Evolutionary conservation across 2,888 invertebrate genomes (phyloP).

Genomic region (Pammene aurita): DNA sequence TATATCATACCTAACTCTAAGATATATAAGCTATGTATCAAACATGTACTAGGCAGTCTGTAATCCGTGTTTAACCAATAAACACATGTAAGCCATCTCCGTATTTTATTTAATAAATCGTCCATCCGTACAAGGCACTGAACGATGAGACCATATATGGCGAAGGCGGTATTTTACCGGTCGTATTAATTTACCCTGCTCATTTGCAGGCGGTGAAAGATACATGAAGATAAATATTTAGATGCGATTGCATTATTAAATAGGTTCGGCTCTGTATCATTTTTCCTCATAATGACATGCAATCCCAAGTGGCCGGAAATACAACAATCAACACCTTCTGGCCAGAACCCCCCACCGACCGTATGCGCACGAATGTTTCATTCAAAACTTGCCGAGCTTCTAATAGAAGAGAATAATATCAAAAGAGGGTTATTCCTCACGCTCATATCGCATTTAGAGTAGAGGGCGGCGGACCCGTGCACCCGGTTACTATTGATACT

Average conservation of each 20-base stretch:
- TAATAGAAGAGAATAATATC: background rate
- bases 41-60: no score
- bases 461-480: constrained; percentile 16
- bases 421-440: constrained; percentile 10
- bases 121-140: no score
- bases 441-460: constrained; percentile 9
- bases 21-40: no score
- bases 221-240: constrained; percentile 1
- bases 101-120: no score
- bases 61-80: no score
- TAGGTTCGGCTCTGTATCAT: background rate
- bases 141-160: constrained; percentile 2
- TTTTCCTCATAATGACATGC: constrained; percentile 8
- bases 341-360: background rate
- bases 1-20: no score
- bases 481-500: background rate
- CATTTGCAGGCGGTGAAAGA: constrained; percentile 1
- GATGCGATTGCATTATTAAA: constrained; percentile 3
- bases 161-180: constrained; percentile 1
- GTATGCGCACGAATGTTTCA: constrained; percentile 1
- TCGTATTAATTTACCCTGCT: constrained; percentile 6
- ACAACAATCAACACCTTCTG: constrained; percentile 5
- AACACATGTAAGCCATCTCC: no score
- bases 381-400: background rate
- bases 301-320: constrained; percentile 15